phyloP scores from a whole-genome alignment of 53 echinoderm and acorn worm species.

The Echinarachnius parma region DNA sequence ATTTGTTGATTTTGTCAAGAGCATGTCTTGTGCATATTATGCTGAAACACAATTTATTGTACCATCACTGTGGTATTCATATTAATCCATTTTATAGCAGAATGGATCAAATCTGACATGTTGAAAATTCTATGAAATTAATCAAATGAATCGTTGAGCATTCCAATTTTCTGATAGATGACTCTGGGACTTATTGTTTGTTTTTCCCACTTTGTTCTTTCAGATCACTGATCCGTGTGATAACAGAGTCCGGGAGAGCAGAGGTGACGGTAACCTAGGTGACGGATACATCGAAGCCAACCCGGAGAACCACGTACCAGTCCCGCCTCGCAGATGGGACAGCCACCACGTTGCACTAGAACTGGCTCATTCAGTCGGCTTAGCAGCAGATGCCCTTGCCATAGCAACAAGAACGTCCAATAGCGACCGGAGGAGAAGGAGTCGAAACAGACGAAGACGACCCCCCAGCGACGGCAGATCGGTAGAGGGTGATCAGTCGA shows the following conservation, averaged over 20 bases:
- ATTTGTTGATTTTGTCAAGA: too few relatives aligned
- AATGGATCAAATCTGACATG: too few relatives aligned
- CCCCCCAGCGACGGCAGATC: constrained; percentile 31
- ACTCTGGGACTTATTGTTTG: too few relatives aligned
- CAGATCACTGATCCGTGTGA: constrained; percentile 10
- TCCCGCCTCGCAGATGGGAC: constrained; percentile 81
- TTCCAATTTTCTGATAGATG: too few relatives aligned
- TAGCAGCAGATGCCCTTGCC: too few relatives aligned
- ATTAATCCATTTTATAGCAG: too few relatives aligned
- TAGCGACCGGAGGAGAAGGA: constrained; percentile 26
- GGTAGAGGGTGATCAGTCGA: constrained; percentile 39
- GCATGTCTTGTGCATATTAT: too few relatives aligned
- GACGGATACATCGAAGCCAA: constrained; percentile 46
- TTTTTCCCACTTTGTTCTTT: background rate
- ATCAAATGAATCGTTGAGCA: too few relatives aligned
- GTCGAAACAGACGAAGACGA: constrained; percentile 23
- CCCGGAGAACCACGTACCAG: constrained; percentile 54
- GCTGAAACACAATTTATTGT: too few relatives aligned
- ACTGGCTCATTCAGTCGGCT: background rate
- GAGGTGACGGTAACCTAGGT: constrained; percentile 30
- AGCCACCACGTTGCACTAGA: constrained; percentile 64
- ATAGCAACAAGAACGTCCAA: too few relatives aligned
- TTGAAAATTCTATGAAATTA: too few relatives aligned
- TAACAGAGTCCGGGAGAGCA: constrained; percentile 26
- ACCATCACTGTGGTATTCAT: too few relatives aligned